phyloP scores from a whole-genome alignment of 2,888 invertebrate genomes.

The Oxytorus armatus region DNA sequence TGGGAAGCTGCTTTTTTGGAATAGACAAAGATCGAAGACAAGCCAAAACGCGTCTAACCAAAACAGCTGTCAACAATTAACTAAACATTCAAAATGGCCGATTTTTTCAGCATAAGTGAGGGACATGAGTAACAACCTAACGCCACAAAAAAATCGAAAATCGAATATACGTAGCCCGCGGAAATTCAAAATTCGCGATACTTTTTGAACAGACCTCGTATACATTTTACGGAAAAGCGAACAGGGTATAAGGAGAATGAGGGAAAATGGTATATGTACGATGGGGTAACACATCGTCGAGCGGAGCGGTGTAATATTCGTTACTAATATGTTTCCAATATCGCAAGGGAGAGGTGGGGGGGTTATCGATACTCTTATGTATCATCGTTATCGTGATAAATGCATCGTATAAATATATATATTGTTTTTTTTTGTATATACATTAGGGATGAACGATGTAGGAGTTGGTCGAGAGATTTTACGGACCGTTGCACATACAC shows the following conservation, averaged over 20 bases:
- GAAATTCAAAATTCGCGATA: no score
- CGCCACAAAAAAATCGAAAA: no score
- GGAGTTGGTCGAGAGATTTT: conserved; percentile 62
- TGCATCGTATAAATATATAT: conserved; percentile 30
- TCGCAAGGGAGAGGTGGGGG: conserved; percentile 5
- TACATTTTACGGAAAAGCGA: conserved; percentile 18
- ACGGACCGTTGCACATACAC: background rate
- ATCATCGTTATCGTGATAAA: conserved; percentile 51
- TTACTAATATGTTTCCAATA: conserved; percentile 66
- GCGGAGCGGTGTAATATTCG: conserved; percentile 33
- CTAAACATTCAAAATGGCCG: no score
- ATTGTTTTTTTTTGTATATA: background rate
- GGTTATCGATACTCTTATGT: conserved; percentile 53
- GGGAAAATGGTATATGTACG: background rate
- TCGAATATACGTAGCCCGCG: no score
- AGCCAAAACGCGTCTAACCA: no score
- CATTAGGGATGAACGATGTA: background rate
- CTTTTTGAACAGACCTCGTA: conserved; percentile 40
- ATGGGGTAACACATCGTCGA: conserved; percentile 32
- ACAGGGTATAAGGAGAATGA: background rate
- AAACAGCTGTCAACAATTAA: no score
- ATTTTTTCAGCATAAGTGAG: no score
- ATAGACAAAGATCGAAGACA: no score
- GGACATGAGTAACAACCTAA: no score
- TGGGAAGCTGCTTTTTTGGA: no score